Base-by-base conservation (phyloP, 35 echinoderm and acorn worm genomes). In the Acanthaster planci region DNA sequence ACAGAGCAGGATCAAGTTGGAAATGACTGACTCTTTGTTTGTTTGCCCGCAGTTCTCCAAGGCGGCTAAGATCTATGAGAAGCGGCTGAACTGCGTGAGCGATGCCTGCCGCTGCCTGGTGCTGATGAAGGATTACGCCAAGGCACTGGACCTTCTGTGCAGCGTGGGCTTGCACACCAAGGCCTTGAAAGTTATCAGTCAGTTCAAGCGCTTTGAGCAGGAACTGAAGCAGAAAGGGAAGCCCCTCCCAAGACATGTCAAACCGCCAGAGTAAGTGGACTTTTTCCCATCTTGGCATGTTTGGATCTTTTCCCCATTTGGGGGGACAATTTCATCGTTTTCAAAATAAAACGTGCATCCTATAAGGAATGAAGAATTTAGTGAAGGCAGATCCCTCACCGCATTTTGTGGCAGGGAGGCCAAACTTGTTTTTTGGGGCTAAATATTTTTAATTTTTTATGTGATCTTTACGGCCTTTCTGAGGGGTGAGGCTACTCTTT, bases 91-190 rank as follows among this genome's bases (percentile, higher is more conserved):
- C 58, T 47, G 64, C 6, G n/a, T 52, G 0, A 37, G 14, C 37
- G 80, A 90, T 83, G 87, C 87, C 34, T 72, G 78, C 51, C 78
- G 87, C 35, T 90, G 87, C 38, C 72, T 83, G 56, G 87, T 83
- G n/a, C 60, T 83, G 68, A 51, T 21, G 72, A 64, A 60, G 18
- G 64, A 90, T 50, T 90, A 90, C 72, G 79, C 64, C 64, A 84
- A 77, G 39, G 87, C 87, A 10, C 31, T 90, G 8, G 80, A 90
- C 30, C 44, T 84, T 15, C 54, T 90, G 40, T 59, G 37, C 47
- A 23, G 40, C 34, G 50, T 76, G 2, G 60, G 67, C 26, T 29
- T 52, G 42, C 80, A 82, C 56, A 67, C 56, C 67, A 90, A 90
- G 52, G 87, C 87, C 7, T 39, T 64, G 31, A 80, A 90, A 77